phyloP scores from a whole-genome alignment of 2,797 vertebrate genomes.

The Sebastes diploproa region DNA sequence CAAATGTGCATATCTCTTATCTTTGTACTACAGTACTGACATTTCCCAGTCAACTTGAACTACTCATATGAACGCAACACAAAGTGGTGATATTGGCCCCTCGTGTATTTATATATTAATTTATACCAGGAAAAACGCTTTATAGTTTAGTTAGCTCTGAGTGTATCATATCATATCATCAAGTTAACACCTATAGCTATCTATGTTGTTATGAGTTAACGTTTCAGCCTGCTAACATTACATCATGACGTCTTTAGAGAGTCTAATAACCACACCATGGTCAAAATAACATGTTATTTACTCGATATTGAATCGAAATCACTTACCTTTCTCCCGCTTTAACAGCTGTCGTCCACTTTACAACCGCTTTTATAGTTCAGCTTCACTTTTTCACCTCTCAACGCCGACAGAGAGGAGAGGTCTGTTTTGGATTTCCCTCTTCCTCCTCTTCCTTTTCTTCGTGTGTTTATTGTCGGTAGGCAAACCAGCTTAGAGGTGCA shows the following conservation, averaged over 20 bases:
- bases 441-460: constrained; percentile 5
- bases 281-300: not conserved
- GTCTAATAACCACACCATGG: no score
- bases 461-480: no score
- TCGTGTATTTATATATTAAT: not conserved
- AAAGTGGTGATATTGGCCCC: not conserved
- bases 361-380: not conserved
- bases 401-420: not conserved
- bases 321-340: not conserved
- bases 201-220: not conserved
- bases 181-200: not conserved
- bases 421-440: constrained; percentile 57
- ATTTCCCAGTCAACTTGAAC: no score
- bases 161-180: no score
- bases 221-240: not conserved
- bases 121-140: not conserved
- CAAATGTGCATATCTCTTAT: no score
- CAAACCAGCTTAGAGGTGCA: not conserved
- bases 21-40: no score
- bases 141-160: not conserved
- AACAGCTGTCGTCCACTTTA: not conserved
- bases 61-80: not conserved
- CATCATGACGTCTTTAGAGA: rapidly evolving
- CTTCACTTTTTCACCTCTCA: not conserved
- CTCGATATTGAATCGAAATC: not conserved